Percentiles rank a stretch among this genome's conserved stretches.
These are phyloP conservation scores for Sphinx pinastri DNA, from an alignment of 2,888 invertebrate genomes.

Conservation along the genomic window DNA sequence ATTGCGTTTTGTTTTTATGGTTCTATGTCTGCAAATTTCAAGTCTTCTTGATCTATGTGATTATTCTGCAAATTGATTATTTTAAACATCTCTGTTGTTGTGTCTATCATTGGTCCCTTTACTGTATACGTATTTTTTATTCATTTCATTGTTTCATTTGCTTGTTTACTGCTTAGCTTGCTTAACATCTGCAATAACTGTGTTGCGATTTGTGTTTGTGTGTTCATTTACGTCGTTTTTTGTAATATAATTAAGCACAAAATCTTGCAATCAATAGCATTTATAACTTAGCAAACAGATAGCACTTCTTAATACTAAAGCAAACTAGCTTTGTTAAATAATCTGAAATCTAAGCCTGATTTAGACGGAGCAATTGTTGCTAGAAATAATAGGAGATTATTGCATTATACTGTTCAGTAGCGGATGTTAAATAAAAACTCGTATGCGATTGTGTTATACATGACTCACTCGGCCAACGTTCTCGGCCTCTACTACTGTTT, in stretches of 20 bases:
- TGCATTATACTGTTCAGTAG: too few relatives aligned
- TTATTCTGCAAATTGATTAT: constrained; percentile 10
- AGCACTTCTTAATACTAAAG: neutral
- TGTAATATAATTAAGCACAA: constrained; percentile 28
- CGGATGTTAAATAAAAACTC: too few relatives aligned
- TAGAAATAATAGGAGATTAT: too few relatives aligned
- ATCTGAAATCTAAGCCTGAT: neutral
- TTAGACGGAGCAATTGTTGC: too few relatives aligned
- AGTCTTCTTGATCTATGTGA: constrained; percentile 9
- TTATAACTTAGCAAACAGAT: neutral
- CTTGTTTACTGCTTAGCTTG: constrained; percentile 35
- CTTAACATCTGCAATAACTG: constrained; percentile 38
- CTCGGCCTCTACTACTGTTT: too few relatives aligned
- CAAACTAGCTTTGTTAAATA: neutral
- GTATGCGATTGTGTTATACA: too few relatives aligned
- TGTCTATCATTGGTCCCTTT: constrained; percentile 17
- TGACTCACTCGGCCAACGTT: too few relatives aligned
- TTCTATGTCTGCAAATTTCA: constrained; percentile 7
- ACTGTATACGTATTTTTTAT: constrained; percentile 28
- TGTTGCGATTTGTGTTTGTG: constrained; percentile 83
- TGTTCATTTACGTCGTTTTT: constrained; percentile 57
- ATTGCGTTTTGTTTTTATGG: constrained; percentile 23
- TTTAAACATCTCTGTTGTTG: constrained; percentile 10
- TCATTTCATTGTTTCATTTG: constrained; percentile 27
- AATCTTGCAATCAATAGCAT: neutral